Percentiles rank a stretch among this genome's conserved stretches.
These are phyloP conservation scores for Aurelia aurita complex sp. Pacific DNA, from an alignment of 30 jellyfish, hydroid and myxozoan genomes.

Conservation along the genomic window DNA sequence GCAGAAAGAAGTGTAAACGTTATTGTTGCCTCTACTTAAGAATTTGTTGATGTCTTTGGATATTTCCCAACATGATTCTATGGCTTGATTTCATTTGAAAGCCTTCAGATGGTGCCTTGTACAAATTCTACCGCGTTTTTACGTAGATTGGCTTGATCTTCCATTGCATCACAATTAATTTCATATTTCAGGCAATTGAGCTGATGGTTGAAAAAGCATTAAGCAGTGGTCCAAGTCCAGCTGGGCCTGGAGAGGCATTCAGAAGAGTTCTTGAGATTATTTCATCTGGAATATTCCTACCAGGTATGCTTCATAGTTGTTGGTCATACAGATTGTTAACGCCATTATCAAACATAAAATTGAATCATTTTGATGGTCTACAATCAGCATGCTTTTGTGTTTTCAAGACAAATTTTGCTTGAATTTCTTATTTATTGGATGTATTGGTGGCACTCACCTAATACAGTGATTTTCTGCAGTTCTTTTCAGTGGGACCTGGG, in stretches of 20 bases:
- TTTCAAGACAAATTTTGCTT: not conserved
- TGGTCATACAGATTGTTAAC: not conserved
- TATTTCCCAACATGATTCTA: too few relatives aligned
- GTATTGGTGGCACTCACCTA: too few relatives aligned
- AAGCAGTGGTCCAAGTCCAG: conserved; percentile 77
- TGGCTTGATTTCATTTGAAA: too few relatives aligned
- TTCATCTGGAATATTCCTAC: conserved; percentile 86
- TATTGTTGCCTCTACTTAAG: too few relatives aligned
- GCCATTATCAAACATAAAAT: not conserved
- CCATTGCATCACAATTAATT: not conserved
- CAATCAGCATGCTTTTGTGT: not conserved
- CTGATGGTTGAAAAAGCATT: conserved; percentile 90
- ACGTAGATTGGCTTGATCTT: not conserved
- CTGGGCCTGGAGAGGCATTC: conserved; percentile 95
- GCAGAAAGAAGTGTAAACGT: too few relatives aligned
- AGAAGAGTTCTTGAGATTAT: conserved; percentile 85
- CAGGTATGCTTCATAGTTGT: conserved; percentile 58
- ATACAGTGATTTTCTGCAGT: too few relatives aligned
- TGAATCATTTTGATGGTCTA: not conserved
- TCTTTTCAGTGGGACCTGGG: too few relatives aligned
- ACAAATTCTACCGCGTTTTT: too few relatives aligned
- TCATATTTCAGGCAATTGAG: conserved; percentile 69
- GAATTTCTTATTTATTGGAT: too few relatives aligned
- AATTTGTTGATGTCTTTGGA: too few relatives aligned
- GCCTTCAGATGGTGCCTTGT: too few relatives aligned